Conservation (phyloP, 2,797 vertebrate species). For the Lindbergichthys nudifrons region DNA sequence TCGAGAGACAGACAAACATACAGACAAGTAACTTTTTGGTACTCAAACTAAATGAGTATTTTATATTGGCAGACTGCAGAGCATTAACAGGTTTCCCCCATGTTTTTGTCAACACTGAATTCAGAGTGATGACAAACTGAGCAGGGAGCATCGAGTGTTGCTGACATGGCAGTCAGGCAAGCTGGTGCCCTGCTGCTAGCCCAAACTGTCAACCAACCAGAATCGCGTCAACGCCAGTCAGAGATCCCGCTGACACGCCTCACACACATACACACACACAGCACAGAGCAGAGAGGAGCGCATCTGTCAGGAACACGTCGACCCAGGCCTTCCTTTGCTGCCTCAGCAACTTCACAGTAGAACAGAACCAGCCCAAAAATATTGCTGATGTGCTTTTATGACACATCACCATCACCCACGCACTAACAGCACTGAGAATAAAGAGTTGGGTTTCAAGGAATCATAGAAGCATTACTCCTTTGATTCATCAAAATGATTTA, state of each 20-base stretch:
- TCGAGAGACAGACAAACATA: background rate
- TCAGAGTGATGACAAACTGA: slow-evolving; percentile 34
- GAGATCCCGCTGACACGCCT: slow-evolving; percentile 49
- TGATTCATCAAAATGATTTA: background rate
- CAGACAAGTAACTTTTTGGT: background rate
- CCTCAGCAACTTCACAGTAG: slow-evolving; percentile 48
- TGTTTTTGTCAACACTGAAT: slow-evolving; percentile 35
- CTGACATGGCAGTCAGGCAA: slow-evolving; percentile 68
- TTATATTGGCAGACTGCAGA: slow-evolving; percentile 20
- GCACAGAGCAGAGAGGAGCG: slow-evolving; percentile 2
- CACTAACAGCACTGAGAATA: background rate
- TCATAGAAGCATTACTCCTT: background rate
- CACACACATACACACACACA: slow-evolving; percentile 32
- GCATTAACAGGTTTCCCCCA: slow-evolving; percentile 23
- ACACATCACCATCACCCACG: background rate
- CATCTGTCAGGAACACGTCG: slow-evolving; percentile 31
- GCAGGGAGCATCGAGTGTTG: slow-evolving; percentile 54
- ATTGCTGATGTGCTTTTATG: slow-evolving; percentile 32
- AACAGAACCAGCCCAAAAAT: slow-evolving; percentile 28
- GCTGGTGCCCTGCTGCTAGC: slow-evolving; percentile 58
- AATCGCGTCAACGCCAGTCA: slow-evolving; percentile 37
- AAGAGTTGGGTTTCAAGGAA: background rate
- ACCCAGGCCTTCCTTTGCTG: slow-evolving; percentile 27
- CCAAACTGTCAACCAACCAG: slow-evolving; percentile 56
- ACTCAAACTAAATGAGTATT: slow-evolving; percentile 5